These are phyloP conservation scores for Anoncus sp. DNA, from an alignment of 2,888 invertebrate species.

Conservation along the genomic window DNA sequence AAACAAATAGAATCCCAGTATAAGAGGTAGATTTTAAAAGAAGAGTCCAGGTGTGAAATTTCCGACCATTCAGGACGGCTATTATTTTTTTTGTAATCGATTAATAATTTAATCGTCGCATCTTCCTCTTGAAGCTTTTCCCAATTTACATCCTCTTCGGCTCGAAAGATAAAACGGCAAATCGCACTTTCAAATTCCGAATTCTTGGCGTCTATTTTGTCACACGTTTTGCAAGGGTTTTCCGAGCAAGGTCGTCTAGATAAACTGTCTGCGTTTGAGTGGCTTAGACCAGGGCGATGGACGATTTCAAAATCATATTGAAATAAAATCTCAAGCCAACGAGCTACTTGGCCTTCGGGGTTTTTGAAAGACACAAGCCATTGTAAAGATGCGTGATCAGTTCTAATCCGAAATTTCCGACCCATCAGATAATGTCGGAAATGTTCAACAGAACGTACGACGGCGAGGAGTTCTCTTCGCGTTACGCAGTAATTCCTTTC, in stretches of 20 bases:
- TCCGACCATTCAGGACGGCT: conserved; percentile 51
- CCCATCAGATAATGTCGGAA: conserved; percentile 74
- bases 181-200: conserved; percentile 1
- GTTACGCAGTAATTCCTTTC: too few relatives aligned
- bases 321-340: conserved; percentile 76
- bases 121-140: conserved; percentile 15
- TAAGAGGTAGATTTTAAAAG: conserved; percentile 59
- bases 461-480: too few relatives aligned
- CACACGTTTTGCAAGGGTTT: conserved; percentile 48
- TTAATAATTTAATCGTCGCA: not conserved
- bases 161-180: conserved; percentile 1
- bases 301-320: too few relatives aligned
- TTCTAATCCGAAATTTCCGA: conserved; percentile 69
- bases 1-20: conserved; percentile 64
- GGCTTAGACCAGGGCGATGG: conserved; percentile 66
- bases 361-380: too few relatives aligned
- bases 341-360: conserved; percentile 76
- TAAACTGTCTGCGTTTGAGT: conserved; percentile 68
- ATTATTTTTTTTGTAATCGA: conserved; percentile 34
- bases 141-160: conserved; percentile 16
- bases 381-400: too few relatives aligned
- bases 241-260: conserved; percentile 64
- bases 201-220: conserved; percentile 23
- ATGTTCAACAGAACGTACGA: too few relatives aligned
- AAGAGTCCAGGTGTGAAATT: conserved; percentile 31